Conservation (phyloP, 2,888 invertebrate species). For the Lagria hirta region DNA sequence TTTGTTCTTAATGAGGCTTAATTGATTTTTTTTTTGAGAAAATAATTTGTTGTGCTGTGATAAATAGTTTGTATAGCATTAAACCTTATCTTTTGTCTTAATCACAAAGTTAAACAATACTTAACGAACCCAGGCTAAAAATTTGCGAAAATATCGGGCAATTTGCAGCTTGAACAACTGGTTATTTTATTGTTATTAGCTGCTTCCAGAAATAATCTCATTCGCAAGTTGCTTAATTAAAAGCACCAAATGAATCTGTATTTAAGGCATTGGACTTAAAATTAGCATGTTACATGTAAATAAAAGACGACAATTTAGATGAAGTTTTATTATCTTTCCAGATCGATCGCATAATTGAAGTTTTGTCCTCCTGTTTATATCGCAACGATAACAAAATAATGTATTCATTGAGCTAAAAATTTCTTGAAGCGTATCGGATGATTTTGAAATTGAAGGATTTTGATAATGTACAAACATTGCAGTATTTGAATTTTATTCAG, state of each 20-base stretch:
- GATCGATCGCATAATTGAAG: conserved; percentile 18
- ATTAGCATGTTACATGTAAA: conserved; percentile 21
- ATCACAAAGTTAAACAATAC: too few relatives aligned
- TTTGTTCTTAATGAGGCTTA: too few relatives aligned
- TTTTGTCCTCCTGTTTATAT: conserved; percentile 19
- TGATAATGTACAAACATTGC: too few relatives aligned
- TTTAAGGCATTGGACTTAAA: conserved; percentile 11
- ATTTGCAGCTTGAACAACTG: conserved; percentile 11
- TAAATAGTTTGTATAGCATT: too few relatives aligned
- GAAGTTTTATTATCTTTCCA: conserved; percentile 15
- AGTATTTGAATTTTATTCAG: too few relatives aligned
- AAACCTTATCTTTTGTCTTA: too few relatives aligned
- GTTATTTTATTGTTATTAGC: conserved; percentile 11
- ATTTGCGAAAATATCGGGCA: conserved; percentile 10
- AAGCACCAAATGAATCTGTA: conserved; percentile 13
- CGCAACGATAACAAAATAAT: conserved; percentile 11
- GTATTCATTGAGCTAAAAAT: conserved; percentile 22
- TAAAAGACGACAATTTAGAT: conserved; percentile 21
- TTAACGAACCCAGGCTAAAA: too few relatives aligned
- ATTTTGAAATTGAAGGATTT: conserved; percentile 3
- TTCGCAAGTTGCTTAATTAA: conserved; percentile 11
- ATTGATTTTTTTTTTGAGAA: too few relatives aligned
- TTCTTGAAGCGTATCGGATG: conserved; percentile 11
- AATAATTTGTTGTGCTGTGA: too few relatives aligned
- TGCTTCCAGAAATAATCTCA: conserved; percentile 4